Percentiles rank a stretch among this genome's conserved stretches.
Evolutionary conservation across 2,113 vertebrate genomes (phyloP).

Genomic region (Formicarius rufipectus): DNA sequence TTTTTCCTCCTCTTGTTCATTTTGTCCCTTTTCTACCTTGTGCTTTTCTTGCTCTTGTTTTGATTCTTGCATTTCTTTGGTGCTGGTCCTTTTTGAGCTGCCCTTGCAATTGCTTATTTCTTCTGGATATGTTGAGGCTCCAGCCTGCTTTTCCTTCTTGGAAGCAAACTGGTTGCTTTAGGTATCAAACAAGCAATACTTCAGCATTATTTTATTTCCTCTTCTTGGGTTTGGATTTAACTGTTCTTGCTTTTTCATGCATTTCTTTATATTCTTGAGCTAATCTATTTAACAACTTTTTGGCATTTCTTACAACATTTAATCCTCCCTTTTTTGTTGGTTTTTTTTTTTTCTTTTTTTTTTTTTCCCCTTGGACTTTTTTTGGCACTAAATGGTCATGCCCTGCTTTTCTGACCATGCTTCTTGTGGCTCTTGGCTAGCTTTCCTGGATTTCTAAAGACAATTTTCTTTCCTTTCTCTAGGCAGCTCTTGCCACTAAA

Average conservation of each 20-base stretch:
- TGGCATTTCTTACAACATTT: slow-evolving; percentile 44
- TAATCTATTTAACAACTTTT: slow-evolving; percentile 70
- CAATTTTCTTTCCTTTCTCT: slow-evolving; percentile 67
- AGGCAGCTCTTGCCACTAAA: slow-evolving; percentile 86
- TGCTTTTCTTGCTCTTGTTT: slow-evolving; percentile 56
- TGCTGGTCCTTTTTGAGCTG: slow-evolving; percentile 56
- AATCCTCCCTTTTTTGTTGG: background rate
- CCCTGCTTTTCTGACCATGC: slow-evolving; percentile 59
- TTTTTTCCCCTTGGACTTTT: slow-evolving; percentile 17
- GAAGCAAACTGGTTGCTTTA: slow-evolving; percentile 47
- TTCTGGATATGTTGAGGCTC: slow-evolving; percentile 28
- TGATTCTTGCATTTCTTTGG: slow-evolving; percentile 56
- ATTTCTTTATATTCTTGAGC: slow-evolving; percentile 59
- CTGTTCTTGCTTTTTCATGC: slow-evolving; percentile 60
- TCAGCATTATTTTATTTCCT: slow-evolving; percentile 45
- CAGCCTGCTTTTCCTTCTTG: slow-evolving; percentile 38
- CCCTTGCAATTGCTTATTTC: slow-evolving; percentile 48
- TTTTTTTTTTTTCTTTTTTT: background rate
- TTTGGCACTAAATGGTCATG: slow-evolving; percentile 66
- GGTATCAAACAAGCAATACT: slow-evolving; percentile 2
- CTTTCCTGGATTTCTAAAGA: slow-evolving; percentile 61
- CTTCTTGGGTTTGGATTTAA: slow-evolving; percentile 62
- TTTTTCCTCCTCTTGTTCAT: slow-evolving; percentile 41
- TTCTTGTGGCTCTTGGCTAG: slow-evolving; percentile 20
- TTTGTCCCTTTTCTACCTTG: slow-evolving; percentile 68